Base-by-base conservation (phyloP, 1,140 invertebrate species). In the Argopecten irradians region DNA sequence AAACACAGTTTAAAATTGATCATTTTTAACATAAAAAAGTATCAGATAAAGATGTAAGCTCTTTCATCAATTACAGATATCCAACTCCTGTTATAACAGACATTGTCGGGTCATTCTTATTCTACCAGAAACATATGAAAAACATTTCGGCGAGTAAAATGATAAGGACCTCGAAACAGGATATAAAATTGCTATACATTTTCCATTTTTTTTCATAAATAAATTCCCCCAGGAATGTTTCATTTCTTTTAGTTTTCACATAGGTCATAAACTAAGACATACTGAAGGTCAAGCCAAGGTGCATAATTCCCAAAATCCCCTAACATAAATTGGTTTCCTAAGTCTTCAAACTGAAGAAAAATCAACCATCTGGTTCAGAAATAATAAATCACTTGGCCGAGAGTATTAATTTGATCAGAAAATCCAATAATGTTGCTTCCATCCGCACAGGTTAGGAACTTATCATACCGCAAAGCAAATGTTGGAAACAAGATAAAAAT, bases 371-470 rank as follows among this genome's bases (percentile, higher is more conserved):
- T 71, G 55, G 19, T 71, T 71, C 22, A 1, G 16, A 28, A 28
- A 71, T 71, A 71, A 71, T 71, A 71, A 71, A 71, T 71, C 55
- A 71, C 55, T 28, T 28, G 55, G n/a, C 55, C 13, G 55, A 71
- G n/a, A 28, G 55, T 71, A 71, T 71, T 71, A 71, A 71, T 71
- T 71, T n/a, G 55, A 71, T 71, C 55, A 71, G 55, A 71, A 71
- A 71, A 71, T 71, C 55, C 55, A 71, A 71, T 71, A 71, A 71
- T 28, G 55, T 71, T 71, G 55, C 55, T 71, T n/a, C 55, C 22
- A 71, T 71, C 55, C 22, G 28, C 55, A 71, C 55, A 71, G 55
- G 55, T 71, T 71, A 71, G 55, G 55, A 71, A 71, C 55, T 71
- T 71, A 71, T 71, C 55, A 71, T 71, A n/a, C 22, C n/a, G 28